These are phyloP conservation scores for Drosophila elegans DNA, from an alignment of 1,140 invertebrate genomes.

Conservation along the genomic window DNA sequence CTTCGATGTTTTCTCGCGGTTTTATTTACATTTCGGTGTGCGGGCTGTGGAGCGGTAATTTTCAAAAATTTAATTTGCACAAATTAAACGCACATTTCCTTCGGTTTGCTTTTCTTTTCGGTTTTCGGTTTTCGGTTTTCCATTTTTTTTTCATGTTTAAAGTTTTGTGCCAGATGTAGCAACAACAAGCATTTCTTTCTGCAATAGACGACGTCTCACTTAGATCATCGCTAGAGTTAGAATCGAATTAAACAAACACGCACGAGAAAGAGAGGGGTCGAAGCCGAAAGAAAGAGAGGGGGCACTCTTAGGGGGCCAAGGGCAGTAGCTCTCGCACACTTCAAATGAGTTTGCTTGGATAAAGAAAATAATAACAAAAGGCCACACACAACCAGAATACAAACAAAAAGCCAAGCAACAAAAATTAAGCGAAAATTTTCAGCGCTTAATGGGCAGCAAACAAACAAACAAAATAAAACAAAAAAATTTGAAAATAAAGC, in stretches of 20 bases:
- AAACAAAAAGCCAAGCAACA: conserved; percentile 28
- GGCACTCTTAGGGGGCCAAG: conserved; percentile 25
- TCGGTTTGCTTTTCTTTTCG: background rate
- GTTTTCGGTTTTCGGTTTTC: conserved; percentile 13
- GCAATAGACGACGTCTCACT: conserved; percentile 69
- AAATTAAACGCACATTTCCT: conserved; percentile 77
- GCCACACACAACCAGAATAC: conserved; percentile 34
- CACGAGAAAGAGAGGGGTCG: conserved; percentile 13
- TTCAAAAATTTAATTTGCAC: conserved; percentile 64
- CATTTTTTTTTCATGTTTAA: conserved; percentile 39
- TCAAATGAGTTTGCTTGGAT: conserved; percentile 26
- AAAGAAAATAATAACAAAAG: conserved; percentile 32
- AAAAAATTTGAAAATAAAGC: conserved; percentile 3
- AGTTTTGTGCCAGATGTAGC: conserved; percentile 67
- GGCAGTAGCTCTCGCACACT: conserved; percentile 9
- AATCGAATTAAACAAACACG: conserved; percentile 77
- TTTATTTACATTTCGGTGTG: conserved; percentile 42
- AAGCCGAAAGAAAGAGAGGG: background rate
- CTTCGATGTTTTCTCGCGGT: conserved; percentile 6
- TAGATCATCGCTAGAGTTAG: conserved; percentile 82
- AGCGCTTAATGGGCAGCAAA: conserved; percentile 58
- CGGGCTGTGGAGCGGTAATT: conserved; percentile 9
- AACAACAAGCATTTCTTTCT: conserved; percentile 50
- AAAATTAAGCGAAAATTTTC: conserved; percentile 55
- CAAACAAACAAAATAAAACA: conserved; percentile 50